phyloP scores from a whole-genome alignment of 2,797 vertebrate species.

The Rachycentron canadum region DNA sequence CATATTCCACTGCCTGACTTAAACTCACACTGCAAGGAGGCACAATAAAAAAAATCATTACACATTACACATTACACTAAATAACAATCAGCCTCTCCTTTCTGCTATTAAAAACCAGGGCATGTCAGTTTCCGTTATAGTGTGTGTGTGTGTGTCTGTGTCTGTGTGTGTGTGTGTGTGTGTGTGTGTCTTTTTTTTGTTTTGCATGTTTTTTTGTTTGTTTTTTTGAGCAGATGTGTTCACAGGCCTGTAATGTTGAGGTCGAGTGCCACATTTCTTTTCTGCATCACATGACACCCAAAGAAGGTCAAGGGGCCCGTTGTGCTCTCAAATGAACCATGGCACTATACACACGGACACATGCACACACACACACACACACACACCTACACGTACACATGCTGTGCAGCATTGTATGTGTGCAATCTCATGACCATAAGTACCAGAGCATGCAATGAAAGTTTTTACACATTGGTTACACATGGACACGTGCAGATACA shows the following conservation, averaged over 20 bases:
- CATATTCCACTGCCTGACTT: constrained; percentile 25
- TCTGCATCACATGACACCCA: constrained; percentile 61
- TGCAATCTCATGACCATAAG: constrained; percentile 21
- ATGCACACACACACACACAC: constrained; percentile 23
- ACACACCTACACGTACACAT: not conserved
- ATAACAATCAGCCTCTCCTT: not conserved
- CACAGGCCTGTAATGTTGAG: constrained; percentile 67
- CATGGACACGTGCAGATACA: not conserved
- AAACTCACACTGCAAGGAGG: not conserved
- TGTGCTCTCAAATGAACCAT: constrained; percentile 20
- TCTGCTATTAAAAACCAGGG: not conserved
- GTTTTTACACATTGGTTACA: not conserved
- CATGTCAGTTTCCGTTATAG: not conserved
- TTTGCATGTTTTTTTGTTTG: constrained; percentile 14
- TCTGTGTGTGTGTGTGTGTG: not conserved
- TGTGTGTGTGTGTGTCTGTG: not conserved
- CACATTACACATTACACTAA: not conserved
- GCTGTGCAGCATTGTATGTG: not conserved
- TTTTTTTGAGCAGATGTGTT: constrained; percentile 35
- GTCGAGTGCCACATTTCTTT: constrained; percentile 73
- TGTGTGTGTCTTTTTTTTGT: not conserved
- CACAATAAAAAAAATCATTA: not conserved
- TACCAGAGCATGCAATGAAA: not conserved
- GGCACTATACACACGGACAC: constrained; percentile 10
- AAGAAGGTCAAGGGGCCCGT: constrained; percentile 40